phyloP scores from a whole-genome alignment of 2,797 vertebrate genomes.

The Manis pentadactyla region DNA sequence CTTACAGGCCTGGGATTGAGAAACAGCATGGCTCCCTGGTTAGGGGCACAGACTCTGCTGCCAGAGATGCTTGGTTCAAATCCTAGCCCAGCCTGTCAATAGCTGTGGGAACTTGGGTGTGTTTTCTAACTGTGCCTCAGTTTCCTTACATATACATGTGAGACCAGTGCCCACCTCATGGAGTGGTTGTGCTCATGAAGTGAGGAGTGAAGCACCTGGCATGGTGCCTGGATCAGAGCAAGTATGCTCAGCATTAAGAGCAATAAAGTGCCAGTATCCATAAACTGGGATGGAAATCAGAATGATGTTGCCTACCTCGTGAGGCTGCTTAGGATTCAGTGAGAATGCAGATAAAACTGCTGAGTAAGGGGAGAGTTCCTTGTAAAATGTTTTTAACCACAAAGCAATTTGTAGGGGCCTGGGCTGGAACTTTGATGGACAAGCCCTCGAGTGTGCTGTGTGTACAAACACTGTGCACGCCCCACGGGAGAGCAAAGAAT shows the following conservation, averaged over 20 bases:
- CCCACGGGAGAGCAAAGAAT: rapidly evolving
- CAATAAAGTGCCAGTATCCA: rapidly evolving
- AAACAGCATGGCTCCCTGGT: neutral
- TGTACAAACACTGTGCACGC: rapidly evolving
- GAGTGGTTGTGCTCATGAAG: neutral
- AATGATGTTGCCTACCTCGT: rapidly evolving
- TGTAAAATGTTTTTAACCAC: neutral
- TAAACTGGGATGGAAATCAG: rapidly evolving
- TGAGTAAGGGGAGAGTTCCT: neutral
- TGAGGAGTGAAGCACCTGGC: rapidly evolving
- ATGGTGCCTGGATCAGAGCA: rapidly evolving
- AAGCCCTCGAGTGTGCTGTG: rapidly evolving
- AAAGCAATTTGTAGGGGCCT: too few relatives aligned
- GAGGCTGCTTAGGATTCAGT: neutral
- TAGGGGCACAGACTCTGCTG: neutral
- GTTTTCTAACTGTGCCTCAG: neutral
- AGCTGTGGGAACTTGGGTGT: neutral
- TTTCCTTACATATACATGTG: neutral
- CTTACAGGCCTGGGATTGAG: too few relatives aligned
- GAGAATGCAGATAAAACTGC: neutral
- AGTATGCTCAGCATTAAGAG: rapidly evolving
- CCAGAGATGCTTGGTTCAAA: neutral
- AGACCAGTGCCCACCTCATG: rapidly evolving
- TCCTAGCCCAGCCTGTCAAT: neutral
- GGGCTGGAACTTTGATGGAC: rapidly evolving